phyloP scores from a whole-genome alignment of 2,888 invertebrate genomes.

The Eilema depressum region DNA sequence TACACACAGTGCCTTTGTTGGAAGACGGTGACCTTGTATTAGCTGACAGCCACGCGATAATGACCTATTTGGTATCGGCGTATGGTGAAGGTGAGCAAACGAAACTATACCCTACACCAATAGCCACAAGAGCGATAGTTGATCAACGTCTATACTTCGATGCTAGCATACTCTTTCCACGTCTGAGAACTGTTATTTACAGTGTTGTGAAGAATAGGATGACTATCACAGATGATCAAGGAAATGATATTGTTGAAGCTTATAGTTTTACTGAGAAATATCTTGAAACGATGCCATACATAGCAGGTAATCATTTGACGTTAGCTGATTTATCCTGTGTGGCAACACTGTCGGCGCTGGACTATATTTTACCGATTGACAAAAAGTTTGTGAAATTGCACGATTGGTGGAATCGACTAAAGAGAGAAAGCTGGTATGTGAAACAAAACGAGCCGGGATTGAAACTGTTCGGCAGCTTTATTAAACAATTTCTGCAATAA shows the following conservation, averaged over 20 bases:
- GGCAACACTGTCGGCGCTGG: conserved; percentile 58
- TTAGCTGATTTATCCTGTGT: conserved; percentile 66
- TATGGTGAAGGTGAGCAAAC: conserved; percentile 48
- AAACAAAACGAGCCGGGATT: conserved; percentile 57
- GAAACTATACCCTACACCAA: conserved; percentile 59
- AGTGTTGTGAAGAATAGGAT: conserved; percentile 45
- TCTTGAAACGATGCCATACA: conserved; percentile 47
- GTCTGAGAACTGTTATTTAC: conserved; percentile 53
- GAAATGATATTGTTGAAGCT: conserved; percentile 54
- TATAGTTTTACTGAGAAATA: conserved; percentile 62
- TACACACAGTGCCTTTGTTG: conserved; percentile 64
- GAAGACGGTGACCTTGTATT: conserved; percentile 61
- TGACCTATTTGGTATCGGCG: conserved; percentile 60
- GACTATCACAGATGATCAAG: conserved; percentile 45
- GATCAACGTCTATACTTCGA: conserved; percentile 64
- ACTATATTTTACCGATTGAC: conserved; percentile 54
- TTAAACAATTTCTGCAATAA: conserved; percentile 47
- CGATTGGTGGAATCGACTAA: conserved; percentile 57
- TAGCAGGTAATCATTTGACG: conserved; percentile 58
- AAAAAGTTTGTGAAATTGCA: conserved; percentile 50
- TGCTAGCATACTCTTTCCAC: conserved; percentile 61
- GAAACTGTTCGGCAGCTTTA: conserved; percentile 47
- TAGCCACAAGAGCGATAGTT: conserved; percentile 52
- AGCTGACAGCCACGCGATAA: conserved; percentile 65
- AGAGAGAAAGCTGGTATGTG: conserved; percentile 57